Evolutionary conservation across 2,888 invertebrate genomes (phyloP), one percentile per base, ranked within the genome.

Genomic region (Sminthurinus aureus): DNA sequence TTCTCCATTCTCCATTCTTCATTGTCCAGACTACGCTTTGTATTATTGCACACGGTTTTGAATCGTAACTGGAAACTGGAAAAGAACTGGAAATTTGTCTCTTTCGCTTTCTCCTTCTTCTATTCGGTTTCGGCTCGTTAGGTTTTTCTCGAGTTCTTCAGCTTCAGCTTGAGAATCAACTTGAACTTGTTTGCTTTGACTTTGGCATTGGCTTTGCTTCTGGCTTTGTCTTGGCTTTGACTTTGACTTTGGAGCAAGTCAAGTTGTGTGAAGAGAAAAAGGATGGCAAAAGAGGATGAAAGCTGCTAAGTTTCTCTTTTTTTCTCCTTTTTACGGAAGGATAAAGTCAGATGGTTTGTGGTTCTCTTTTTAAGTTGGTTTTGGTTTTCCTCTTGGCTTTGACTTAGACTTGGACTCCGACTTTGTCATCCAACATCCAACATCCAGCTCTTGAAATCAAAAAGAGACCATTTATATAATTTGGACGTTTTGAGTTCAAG

Each of bases 401-500:
- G 24, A 26, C 26, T 71, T 71, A 26, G 38, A 6, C 38, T 38
- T 38, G 1, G 38, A 38, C 1, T 38, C 38, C 6, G 38, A 38
- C 71, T 58, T 58, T 58, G 24, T 26, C 71, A 26, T 71, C 67
- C 71, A 24, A 24, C 20, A 22, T n/a, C 71, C 26, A 24, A 24
- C n/a, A n/a, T n/a, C n/a, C n/a, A 26, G 9, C 71, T 71, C 71
- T 71, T 71, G 71, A 71, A 69, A 69, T 69, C 67, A 69, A n/a
- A 69, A n/a, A 69, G 22, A 22, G 67, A 69, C 67, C 67, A 69
- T 71, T 71, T 71, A 71, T 71, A 71, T 24, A 24, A 71, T 71
- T 26, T 71, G 26, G 71, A 71, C 71, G 8, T 71, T 71, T 71
- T 71, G 24, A 71, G 71, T 71, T 71, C 22, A 71, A 22, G 71